These are phyloP conservation scores for Bergia puertoricense DNA, from an alignment of 92 coral and sea anemone species.

Conservation along the genomic window DNA sequence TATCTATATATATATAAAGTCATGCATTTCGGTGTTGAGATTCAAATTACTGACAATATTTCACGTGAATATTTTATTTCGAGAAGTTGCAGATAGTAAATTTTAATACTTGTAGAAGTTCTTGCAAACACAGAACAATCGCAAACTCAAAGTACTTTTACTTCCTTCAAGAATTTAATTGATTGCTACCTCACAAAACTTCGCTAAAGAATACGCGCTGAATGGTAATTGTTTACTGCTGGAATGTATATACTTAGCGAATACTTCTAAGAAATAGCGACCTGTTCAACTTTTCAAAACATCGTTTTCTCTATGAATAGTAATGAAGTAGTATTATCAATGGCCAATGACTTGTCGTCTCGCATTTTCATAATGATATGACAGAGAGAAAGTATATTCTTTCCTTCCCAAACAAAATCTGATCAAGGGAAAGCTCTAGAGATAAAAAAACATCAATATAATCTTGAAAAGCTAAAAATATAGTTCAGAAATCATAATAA, in stretches of 20 bases:
- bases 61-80: background rate
- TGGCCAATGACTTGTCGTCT: constrained; percentile 14
- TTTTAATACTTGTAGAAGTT: background rate
- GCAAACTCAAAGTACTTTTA: background rate
- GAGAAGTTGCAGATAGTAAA: background rate
- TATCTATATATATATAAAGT: no score
- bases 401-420: background rate
- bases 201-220: background rate
- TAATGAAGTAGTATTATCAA: constrained; percentile 1
- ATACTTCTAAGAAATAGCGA: background rate
- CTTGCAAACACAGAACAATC: background rate
- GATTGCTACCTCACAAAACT: background rate
- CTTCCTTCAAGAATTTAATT: no score
- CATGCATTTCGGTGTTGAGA: background rate
- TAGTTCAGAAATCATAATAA: background rate
- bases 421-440: background rate
- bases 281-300: constrained; percentile 33
- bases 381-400: background rate
- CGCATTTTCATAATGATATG: background rate
- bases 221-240: background rate
- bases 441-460: background rate
- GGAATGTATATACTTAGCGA: background rate
- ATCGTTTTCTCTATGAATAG: constrained; percentile 10
- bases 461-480: background rate
- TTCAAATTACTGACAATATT: background rate